Percentiles rank a stretch among this genome's conserved stretches.
phyloP scores from a whole-genome alignment of 2,888 invertebrate species.

The Baronia brevicornis region DNA sequence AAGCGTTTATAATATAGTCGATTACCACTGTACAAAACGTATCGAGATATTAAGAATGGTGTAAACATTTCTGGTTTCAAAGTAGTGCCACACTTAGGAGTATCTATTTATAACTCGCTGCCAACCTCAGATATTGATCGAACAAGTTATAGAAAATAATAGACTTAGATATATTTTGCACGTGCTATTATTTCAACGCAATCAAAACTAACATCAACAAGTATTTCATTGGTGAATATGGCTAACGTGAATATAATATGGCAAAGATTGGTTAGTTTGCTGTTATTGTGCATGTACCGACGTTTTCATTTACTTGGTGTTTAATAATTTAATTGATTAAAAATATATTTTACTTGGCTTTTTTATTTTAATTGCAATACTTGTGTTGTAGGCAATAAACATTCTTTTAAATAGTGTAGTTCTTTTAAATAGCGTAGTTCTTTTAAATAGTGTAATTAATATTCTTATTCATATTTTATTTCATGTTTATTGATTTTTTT shows the following conservation, averaged over 20 bases:
- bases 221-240: constrained; percentile 27
- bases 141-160: constrained; percentile 5
- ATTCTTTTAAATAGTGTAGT: too few relatives aligned
- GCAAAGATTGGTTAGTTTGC: constrained; percentile 48
- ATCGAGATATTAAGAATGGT: too few relatives aligned
- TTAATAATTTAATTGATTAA: constrained; percentile 14
- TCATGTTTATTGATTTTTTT: too few relatives aligned
- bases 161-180: constrained; percentile 1
- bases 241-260: constrained; percentile 45
- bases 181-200: constrained; percentile 1
- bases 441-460: too few relatives aligned
- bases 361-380: too few relatives aligned
- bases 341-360: too few relatives aligned
- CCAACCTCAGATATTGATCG: constrained; percentile 17
- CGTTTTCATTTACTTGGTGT: constrained; percentile 12
- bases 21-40: too few relatives aligned
- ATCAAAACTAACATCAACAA: background rate
- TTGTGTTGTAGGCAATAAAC: too few relatives aligned
- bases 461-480: too few relatives aligned
- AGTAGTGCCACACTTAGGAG: constrained; percentile 8
- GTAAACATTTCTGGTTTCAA: too few relatives aligned
- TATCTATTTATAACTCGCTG: constrained; percentile 17
- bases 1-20: too few relatives aligned
- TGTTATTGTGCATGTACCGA: background rate
- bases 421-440: too few relatives aligned